Percentiles rank a stretch among this genome's conserved stretches.
Conservation (phyloP, 2,113 vertebrate species). For the Daubentonia madagascariensis region DNA sequence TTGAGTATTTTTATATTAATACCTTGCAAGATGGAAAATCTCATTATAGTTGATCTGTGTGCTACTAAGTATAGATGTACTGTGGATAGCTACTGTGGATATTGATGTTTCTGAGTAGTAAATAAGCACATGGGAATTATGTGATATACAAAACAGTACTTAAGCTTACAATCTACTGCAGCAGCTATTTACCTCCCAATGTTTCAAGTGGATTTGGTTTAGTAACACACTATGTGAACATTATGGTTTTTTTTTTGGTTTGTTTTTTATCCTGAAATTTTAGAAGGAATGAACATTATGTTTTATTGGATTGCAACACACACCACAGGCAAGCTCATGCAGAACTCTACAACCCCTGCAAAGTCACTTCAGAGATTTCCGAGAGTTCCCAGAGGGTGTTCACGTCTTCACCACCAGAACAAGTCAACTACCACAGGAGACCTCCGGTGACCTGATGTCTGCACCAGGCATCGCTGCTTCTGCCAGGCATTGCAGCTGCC, state of each 20-base stretch:
- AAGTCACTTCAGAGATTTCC: neutral
- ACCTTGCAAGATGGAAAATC: neutral
- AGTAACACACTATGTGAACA: neutral
- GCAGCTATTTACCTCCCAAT: neutral
- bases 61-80: neutral
- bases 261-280: too few species aligned
- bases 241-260: too few species aligned
- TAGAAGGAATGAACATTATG: neutral
- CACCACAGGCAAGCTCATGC: neutral
- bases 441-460: fast-evolving
- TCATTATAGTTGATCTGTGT: neutral
- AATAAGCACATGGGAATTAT: neutral
- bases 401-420: fast-evolving
- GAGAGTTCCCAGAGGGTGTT: neutral
- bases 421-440: neutral
- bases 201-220: neutral
- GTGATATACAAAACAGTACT: neutral
- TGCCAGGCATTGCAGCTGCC: neutral
- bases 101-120: neutral
- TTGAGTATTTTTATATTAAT: neutral
- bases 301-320: neutral
- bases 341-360: neutral
- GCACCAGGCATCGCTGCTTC: neutral
- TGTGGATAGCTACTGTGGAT: neutral
- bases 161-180: neutral